Conservation (phyloP, 2,888 invertebrate species). For the Dynastes tityus region DNA sequence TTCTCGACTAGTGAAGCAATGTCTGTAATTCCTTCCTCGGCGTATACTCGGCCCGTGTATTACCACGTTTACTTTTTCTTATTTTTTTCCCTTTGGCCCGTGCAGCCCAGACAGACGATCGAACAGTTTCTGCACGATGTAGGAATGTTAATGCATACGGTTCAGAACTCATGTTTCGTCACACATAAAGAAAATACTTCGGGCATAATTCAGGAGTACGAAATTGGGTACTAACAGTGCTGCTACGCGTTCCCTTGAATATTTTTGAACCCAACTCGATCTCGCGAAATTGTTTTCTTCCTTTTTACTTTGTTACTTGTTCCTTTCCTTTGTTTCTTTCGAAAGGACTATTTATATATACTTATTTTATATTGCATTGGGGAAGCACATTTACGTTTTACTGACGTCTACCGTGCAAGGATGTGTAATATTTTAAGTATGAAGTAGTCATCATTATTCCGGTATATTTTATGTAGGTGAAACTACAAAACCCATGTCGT, state of each 20-base stretch:
- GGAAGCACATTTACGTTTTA: no score
- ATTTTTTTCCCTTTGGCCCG: neutral
- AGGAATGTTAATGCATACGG: constrained; percentile 6
- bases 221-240: constrained; percentile 8
- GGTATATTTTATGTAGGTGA: no score
- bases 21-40: neutral
- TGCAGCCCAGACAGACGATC: neutral
- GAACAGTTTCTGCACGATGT: constrained; percentile 4
- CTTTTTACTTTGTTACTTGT: neutral
- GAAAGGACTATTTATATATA: no score
- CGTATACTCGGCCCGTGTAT: neutral
- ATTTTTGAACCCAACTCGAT: constrained; percentile 1
- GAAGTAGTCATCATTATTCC: no score
- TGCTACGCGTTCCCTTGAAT: neutral
- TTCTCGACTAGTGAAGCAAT: neutral
- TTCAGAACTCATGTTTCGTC: constrained; percentile 15
- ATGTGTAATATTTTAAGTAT: no score
- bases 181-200: constrained; percentile 7
- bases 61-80: neutral
- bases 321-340: neutral
- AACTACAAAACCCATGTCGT: no score
- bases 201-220: constrained; percentile 12
- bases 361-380: no score
- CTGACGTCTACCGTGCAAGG: no score
- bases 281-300: constrained; percentile 12